phyloP scores from a whole-genome alignment of 2,113 vertebrate species.

The Anoplopoma fimbria region DNA sequence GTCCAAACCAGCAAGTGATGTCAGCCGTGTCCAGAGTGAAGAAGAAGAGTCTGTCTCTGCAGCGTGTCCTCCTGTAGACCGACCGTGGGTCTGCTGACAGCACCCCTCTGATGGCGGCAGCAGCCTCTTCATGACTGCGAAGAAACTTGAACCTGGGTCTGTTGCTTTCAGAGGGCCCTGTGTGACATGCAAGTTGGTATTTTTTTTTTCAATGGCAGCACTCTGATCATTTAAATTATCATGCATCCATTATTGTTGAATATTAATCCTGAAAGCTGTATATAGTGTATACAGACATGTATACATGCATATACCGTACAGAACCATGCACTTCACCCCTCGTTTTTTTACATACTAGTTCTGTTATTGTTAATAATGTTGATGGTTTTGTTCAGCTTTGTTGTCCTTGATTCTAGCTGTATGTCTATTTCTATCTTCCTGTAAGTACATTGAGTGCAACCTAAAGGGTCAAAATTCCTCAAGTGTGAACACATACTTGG shows the following conservation, averaged over 20 bases:
- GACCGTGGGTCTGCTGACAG: constrained; percentile 91
- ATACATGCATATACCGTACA: neutral
- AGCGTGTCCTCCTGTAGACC: constrained; percentile 87
- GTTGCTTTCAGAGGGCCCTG: constrained; percentile 59
- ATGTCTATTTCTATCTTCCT: neutral
- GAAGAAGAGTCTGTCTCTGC: constrained; percentile 86
- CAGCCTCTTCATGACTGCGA: constrained; percentile 83
- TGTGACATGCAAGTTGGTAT: neutral
- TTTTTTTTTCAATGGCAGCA: neutral
- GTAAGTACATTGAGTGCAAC: neutral
- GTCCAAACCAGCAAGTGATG: constrained; percentile 91
- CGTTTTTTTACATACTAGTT: neutral
- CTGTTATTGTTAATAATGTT: neutral
- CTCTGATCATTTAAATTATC: neutral
- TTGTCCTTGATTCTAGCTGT: neutral
- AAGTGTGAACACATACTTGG: neutral
- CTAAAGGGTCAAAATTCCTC: neutral
- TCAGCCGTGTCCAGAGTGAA: constrained; percentile 86
- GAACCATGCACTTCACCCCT: neutral
- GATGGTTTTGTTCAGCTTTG: neutral
- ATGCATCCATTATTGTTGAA: neutral
- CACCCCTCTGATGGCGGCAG: constrained; percentile 83
- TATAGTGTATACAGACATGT: neutral
- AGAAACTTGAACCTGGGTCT: constrained; percentile 85
- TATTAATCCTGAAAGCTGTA: neutral